These are phyloP conservation scores for Gambelia wislizenii DNA, from an alignment of 2,797 vertebrate genomes.

Conservation along the genomic window DNA sequence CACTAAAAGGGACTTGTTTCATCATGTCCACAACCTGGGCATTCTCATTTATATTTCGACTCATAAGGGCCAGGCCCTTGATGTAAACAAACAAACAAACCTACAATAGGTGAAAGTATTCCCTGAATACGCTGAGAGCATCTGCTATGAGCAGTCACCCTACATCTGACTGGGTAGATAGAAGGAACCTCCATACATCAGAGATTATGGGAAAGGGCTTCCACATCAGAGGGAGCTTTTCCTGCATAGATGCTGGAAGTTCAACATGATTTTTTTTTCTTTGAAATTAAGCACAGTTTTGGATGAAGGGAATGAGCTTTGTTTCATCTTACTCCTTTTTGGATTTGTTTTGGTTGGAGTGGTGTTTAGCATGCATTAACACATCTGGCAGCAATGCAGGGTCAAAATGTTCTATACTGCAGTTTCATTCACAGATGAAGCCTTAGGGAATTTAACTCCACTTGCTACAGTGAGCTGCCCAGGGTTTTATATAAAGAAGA, in stretches of 20 bases:
- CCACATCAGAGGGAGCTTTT: background rate
- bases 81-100: no score
- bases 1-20: background rate
- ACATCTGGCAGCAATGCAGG: conserved; percentile 14
- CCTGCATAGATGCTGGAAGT: background rate
- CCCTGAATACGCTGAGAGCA: background rate
- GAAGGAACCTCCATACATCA: background rate
- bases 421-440: background rate
- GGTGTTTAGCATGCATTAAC: background rate
- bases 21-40: background rate
- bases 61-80: background rate
- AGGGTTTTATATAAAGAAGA: conserved; percentile 15
- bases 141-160: background rate
- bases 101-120: background rate
- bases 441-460: background rate
- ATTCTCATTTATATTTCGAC: background rate
- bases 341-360: background rate
- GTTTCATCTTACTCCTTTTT: background rate
- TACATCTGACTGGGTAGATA: background rate
- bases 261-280: background rate
- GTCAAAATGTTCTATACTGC: background rate
- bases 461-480: background rate
- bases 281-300: background rate
- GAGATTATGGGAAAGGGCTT: background rate
- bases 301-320: background rate